Evolutionary conservation across 2,113 vertebrate genomes (phyloP).

Genomic region (Phylloscopus trochiloides): DNA sequence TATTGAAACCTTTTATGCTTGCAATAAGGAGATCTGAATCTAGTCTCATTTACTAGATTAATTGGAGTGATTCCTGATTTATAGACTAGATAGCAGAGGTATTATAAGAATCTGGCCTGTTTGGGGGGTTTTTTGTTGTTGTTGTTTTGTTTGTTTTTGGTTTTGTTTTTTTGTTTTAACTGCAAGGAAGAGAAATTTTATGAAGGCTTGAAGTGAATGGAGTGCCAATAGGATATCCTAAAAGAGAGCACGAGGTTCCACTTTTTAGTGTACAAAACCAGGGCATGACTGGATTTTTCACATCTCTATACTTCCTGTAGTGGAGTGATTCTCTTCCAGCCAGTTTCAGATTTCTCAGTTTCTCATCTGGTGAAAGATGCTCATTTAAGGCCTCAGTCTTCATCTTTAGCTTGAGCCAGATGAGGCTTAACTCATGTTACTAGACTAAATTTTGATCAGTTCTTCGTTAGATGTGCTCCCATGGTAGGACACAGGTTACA

Average conservation of each 20-base stretch:
- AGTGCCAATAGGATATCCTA: neutral
- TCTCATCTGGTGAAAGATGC: neutral
- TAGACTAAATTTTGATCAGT: neutral
- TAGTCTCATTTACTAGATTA: neutral
- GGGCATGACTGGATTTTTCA: neutral
- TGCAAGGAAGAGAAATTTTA: neutral
- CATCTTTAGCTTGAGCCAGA: neutral
- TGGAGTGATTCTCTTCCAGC: neutral
- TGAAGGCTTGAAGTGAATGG: neutral
- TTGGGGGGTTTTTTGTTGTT: too few species aligned
- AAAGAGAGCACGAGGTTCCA: neutral
- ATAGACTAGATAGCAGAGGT: neutral
- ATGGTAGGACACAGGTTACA: neutral
- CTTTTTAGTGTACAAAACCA: neutral
- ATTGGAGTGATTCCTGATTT: neutral
- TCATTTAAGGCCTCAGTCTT: neutral
- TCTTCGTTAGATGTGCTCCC: neutral
- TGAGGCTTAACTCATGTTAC: neutral
- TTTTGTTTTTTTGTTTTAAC: neutral
- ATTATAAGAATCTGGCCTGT: neutral
- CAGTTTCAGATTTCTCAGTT: neutral
- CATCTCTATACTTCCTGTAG: neutral
- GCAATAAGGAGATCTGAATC: neutral
- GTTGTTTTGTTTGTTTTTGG: too few species aligned
- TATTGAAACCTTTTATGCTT: neutral